Evolutionary conservation across 2,888 invertebrate species (phyloP).

Genomic region (Drosophila hamatofila): DNA sequence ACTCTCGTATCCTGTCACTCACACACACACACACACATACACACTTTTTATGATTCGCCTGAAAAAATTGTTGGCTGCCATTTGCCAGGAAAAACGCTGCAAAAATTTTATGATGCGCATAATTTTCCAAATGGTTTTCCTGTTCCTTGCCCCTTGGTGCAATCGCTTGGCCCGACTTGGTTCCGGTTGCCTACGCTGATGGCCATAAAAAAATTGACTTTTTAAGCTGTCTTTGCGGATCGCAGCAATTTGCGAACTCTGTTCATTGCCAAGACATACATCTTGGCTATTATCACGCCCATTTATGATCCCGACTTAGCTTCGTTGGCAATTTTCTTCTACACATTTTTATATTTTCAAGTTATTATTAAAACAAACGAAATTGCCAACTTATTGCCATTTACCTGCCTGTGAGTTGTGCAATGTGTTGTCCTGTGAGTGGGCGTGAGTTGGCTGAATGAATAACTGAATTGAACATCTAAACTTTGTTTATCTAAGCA

Average conservation of each 20-base stretch:
- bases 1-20: conserved; percentile 32
- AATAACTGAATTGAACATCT: neutral
- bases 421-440: neutral
- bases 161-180: conserved; percentile 40
- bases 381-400: conserved; percentile 2
- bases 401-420: conserved; percentile 35
- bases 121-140: conserved; percentile 70
- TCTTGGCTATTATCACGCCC: conserved; percentile 64
- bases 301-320: conserved; percentile 38
- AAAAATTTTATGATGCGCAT: conserved; percentile 70
- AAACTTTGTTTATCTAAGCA: neutral
- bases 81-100: conserved; percentile 58
- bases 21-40: conserved; percentile 7
- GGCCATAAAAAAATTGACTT: conserved; percentile 79
- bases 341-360: conserved; percentile 10
- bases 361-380: conserved; percentile 33
- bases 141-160: conserved; percentile 23
- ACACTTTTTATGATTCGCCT: conserved; percentile 66
- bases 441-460: conserved; percentile 23
- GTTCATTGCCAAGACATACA: conserved; percentile 12
- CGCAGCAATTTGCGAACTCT: conserved; percentile 29
- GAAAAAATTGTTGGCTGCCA: conserved; percentile 43
- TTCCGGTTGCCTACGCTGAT: conserved; percentile 46
- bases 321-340: conserved; percentile 17
- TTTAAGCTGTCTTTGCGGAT: conserved; percentile 59